phyloP scores from a whole-genome alignment of 2,797 vertebrate genomes.

The Harpagifer antarcticus region DNA sequence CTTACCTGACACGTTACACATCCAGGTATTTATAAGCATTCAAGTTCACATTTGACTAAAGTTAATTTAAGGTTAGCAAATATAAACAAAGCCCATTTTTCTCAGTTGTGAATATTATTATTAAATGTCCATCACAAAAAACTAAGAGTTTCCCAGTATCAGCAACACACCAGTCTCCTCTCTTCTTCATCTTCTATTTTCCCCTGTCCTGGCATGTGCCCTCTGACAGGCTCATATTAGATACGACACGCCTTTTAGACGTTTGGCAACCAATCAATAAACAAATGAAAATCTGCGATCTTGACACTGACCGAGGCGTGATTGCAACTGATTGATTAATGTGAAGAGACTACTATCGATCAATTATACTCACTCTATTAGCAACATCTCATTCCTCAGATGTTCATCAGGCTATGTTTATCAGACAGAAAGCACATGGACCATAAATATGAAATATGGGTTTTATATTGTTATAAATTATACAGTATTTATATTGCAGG shows the following conservation, averaged over 20 bases:
- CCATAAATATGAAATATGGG: no score
- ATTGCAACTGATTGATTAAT: neutral
- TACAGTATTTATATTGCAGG: neutral
- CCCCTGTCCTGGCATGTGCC: neutral
- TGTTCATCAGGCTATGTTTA: neutral
- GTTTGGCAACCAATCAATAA: conserved; percentile 8
- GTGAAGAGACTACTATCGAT: neutral
- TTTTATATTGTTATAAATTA: neutral
- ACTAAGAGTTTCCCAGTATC: neutral
- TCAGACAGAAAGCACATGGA: neutral
- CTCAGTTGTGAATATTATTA: neutral
- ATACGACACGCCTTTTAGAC: neutral
- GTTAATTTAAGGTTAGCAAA: neutral
- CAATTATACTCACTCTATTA: neutral
- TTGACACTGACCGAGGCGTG: neutral
- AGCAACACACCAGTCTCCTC: neutral
- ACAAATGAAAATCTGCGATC: neutral
- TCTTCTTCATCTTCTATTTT: neutral
- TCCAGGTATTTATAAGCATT: no score
- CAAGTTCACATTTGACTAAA: neutral
- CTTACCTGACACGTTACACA: no score
- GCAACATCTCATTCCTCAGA: neutral
- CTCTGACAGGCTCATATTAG: neutral
- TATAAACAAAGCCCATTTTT: neutral
- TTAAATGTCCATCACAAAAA: neutral